phyloP scores from a whole-genome alignment of 2,113 vertebrate species.

The Caranx ignobilis region DNA sequence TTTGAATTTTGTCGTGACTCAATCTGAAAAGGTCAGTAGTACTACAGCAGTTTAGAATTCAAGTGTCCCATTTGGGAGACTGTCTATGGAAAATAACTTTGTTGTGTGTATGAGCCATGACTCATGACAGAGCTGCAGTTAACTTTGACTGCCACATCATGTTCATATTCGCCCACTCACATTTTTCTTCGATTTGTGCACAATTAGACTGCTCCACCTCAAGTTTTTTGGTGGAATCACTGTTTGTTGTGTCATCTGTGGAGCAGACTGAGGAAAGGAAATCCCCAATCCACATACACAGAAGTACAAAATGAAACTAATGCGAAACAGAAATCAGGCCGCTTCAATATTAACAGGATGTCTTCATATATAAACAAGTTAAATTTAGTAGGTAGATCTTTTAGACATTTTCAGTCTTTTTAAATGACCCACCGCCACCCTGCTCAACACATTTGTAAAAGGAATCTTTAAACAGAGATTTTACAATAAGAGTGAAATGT shows the following conservation, averaged over 20 bases:
- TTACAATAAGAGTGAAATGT: background rate
- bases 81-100: conserved; percentile 14
- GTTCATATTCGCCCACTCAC: background rate
- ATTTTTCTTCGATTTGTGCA: background rate
- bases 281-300: background rate
- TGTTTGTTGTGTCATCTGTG: background rate
- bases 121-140: conserved; percentile 5
- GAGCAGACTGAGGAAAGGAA: background rate
- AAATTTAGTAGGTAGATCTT: no score
- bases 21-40: background rate
- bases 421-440: no score
- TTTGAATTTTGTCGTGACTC: background rate
- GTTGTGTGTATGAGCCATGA: background rate
- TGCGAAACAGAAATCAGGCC: background rate
- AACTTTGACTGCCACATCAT: background rate
- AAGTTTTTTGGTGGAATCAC: background rate
- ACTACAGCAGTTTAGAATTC: no score
- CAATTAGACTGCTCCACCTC: background rate
- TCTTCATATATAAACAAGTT: no score
- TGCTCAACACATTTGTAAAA: background rate
- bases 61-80: background rate
- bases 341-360: background rate
- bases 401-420: no score
- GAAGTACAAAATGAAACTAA: background rate
- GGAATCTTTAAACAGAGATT: background rate